Evolutionary conservation across 2,113 vertebrate genomes (phyloP).

Genomic region (Verasper variegatus): DNA sequence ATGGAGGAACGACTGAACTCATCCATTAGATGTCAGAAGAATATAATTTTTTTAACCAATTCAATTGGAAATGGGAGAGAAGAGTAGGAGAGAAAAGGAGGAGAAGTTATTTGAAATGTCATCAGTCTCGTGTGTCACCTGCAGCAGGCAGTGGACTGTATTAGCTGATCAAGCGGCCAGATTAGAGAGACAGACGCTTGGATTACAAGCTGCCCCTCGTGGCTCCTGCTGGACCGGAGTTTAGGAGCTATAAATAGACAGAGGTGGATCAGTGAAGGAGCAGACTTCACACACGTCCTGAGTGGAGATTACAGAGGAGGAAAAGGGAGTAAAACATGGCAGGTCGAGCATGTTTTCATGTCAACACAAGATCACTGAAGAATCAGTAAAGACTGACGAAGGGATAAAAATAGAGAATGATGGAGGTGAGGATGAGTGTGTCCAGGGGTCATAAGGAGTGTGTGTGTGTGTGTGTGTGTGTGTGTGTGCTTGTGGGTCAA

Average conservation of each 20-base stretch:
- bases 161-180: slow-evolving; percentile 52
- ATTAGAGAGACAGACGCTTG: slow-evolving; percentile 53
- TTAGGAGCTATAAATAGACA: slow-evolving; percentile 58
- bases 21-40: slow-evolving; percentile 29
- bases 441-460: not conserved
- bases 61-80: slow-evolving; percentile 1
- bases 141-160: slow-evolving; percentile 26
- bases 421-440: slow-evolving; percentile 1
- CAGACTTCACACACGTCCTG: slow-evolving; percentile 36
- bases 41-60: slow-evolving; percentile 10
- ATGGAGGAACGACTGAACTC: not conserved
- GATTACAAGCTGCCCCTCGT: slow-evolving; percentile 38
- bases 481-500: not conserved
- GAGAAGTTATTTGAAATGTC: slow-evolving; percentile 13
- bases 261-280: slow-evolving; percentile 42
- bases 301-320: slow-evolving; percentile 17
- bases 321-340: not conserved
- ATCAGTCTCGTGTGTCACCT: slow-evolving; percentile 37
- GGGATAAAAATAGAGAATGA: not conserved
- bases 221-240: slow-evolving; percentile 29
- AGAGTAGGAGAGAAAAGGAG: not conserved
- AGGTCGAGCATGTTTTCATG: not conserved
- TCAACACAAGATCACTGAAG: not conserved
- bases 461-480: not conserved
- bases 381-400: not conserved